A percentile compares a stretch with the other conserved stretches of the same genome.
phyloP scores from a whole-genome alignment of 2,888 invertebrate species.

The Ophion obscuratus region DNA sequence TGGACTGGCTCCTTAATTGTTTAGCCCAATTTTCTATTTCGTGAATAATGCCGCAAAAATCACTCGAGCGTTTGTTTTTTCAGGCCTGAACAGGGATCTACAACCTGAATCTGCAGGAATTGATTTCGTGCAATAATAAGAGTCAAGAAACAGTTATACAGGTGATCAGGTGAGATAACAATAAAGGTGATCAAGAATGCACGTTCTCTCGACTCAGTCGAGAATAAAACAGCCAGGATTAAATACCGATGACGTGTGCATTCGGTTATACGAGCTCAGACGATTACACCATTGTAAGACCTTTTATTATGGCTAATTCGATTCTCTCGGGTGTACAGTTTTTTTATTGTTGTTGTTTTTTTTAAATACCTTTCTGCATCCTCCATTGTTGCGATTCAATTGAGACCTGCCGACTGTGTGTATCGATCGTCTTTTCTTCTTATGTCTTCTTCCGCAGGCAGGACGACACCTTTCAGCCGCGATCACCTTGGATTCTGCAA shows the following conservation, averaged over 20 bases:
- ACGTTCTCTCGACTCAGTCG: not conserved
- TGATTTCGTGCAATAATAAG: too few relatives aligned
- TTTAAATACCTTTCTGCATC: conserved; percentile 77
- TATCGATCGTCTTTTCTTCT: conserved; percentile 56
- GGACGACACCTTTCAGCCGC: conserved; percentile 69
- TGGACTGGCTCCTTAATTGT: too few relatives aligned
- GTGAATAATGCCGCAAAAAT: too few relatives aligned
- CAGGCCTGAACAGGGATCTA: too few relatives aligned
- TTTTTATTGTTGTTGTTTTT: conserved; percentile 1
- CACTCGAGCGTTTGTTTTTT: too few relatives aligned
- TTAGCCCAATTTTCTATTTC: too few relatives aligned
- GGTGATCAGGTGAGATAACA: too few relatives aligned
- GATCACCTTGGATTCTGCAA: conserved; percentile 79
- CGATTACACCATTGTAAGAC: not conserved
- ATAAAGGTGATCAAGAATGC: too few relatives aligned
- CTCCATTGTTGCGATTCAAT: conserved; percentile 75
- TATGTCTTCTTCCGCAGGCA: conserved; percentile 61
- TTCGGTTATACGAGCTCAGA: not conserved
- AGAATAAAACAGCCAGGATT: not conserved
- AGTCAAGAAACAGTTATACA: too few relatives aligned
- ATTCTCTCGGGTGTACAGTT: not conserved
- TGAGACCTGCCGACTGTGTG: conserved; percentile 46
- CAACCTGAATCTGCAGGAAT: too few relatives aligned
- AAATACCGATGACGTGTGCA: not conserved
- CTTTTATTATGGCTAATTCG: not conserved